Conservation (phyloP, 2,797 vertebrate genomes). For the Scomberomorus guttatus region DNA sequence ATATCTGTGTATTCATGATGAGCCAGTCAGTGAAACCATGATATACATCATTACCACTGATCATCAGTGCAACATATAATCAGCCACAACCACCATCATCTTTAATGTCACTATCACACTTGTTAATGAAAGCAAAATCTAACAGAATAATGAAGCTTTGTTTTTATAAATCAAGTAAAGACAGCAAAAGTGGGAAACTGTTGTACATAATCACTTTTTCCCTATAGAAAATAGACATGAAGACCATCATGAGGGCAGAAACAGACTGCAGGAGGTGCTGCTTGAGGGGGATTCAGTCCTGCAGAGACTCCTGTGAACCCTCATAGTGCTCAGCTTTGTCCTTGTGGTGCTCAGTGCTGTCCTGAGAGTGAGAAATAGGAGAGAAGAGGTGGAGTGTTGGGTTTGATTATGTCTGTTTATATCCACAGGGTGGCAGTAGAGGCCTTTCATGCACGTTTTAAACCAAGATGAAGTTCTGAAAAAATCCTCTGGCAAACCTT, state of each 20-base stretch:
- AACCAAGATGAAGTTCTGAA: neutral
- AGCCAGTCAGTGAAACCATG: neutral
- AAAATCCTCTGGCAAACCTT: neutral
- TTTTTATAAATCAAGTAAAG: neutral
- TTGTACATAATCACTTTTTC: neutral
- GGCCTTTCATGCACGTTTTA: neutral
- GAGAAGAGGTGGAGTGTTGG: neutral
- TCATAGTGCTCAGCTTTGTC: slow-evolving; percentile 67
- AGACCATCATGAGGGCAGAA: neutral
- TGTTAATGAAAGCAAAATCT: neutral
- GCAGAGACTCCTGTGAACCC: slow-evolving; percentile 77
- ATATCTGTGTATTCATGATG: neutral
- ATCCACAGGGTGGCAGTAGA: slow-evolving; percentile 58
- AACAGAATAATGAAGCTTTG: neutral
- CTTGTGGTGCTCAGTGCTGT: slow-evolving; percentile 55
- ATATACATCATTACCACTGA: neutral
- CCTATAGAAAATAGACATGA: neutral
- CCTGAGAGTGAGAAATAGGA: slow-evolving; percentile 63
- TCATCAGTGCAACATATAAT: neutral
- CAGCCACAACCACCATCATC: neutral
- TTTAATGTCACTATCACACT: neutral
- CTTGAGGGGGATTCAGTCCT: slow-evolving; percentile 58
- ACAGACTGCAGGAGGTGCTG: neutral
- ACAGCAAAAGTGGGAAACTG: neutral
- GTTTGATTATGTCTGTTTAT: neutral